These are phyloP conservation scores for Stichopus chloronotus DNA, from an alignment of 35 echinoderm and acorn worm species.

Conservation along the genomic window DNA sequence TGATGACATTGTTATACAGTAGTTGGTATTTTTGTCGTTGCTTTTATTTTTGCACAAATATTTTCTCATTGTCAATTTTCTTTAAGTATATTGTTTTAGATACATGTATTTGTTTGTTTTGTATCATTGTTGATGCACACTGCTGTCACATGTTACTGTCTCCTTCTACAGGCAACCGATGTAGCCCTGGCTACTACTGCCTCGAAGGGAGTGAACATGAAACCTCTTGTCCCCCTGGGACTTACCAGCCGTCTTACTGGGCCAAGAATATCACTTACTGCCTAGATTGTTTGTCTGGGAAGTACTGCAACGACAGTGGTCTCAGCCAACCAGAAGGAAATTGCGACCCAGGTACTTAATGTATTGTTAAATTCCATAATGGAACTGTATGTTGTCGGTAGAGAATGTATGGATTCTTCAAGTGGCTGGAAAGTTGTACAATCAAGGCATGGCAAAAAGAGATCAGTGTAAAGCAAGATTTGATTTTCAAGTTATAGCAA, in stretches of 20 bases:
- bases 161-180: conserved; percentile 75
- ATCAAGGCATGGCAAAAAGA: too few species aligned
- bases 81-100: too few species aligned
- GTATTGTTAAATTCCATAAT: background rate
- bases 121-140: too few species aligned
- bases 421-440: too few species aligned
- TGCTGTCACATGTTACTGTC: background rate
- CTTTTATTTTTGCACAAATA: too few species aligned
- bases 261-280: conserved; percentile 93
- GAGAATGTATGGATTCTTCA: too few species aligned
- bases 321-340: conserved; percentile 82
- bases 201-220: conserved; percentile 79
- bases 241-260: conserved; percentile 77
- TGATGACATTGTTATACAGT: too few species aligned
- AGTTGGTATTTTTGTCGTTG: too few species aligned
- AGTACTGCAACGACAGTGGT: conserved; percentile 92
- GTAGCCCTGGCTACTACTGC: conserved; percentile 90
- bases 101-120: too few species aligned
- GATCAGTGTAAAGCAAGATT: too few species aligned
- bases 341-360: conserved; percentile 72
- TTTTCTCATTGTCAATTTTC: too few species aligned
- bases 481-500: too few species aligned
- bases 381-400: background rate
- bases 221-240: conserved; percentile 82
- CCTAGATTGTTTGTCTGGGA: conserved; percentile 87